These are phyloP conservation scores for Myanophis thanlyinensis DNA, from an alignment of 2,113 vertebrate species.

Conservation along the genomic window DNA sequence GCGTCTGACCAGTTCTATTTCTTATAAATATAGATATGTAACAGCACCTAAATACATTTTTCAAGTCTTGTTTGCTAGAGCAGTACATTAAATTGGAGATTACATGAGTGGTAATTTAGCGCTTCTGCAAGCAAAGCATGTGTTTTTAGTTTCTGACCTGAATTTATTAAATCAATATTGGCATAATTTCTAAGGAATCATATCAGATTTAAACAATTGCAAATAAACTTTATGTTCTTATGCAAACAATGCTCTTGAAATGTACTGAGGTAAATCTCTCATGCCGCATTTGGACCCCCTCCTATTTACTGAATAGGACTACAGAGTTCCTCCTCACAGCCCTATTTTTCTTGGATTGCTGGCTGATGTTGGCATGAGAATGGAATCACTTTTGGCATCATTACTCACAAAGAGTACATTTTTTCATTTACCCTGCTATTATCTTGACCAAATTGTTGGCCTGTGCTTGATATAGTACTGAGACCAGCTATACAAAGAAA, in stretches of 20 bases:
- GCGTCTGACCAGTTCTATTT: neutral
- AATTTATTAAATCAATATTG: neutral
- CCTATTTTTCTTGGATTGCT: neutral
- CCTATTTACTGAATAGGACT: neutral
- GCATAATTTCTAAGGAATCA: neutral
- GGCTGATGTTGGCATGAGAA: neutral
- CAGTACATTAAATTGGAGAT: neutral
- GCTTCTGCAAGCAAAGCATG: no score
- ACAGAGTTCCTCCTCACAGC: neutral
- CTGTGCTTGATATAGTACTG: neutral
- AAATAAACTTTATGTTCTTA: neutral
- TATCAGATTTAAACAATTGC: neutral
- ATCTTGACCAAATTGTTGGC: neutral
- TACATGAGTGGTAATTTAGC: neutral
- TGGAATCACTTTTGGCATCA: neutral
- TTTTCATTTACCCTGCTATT: neutral
- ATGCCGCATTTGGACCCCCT: neutral
- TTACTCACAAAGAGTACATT: neutral
- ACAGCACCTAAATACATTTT: neutral
- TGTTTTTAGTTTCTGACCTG: neutral
- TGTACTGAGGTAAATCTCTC: neutral
- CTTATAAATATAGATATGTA: neutral
- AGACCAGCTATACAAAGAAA: neutral
- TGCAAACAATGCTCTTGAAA: neutral
- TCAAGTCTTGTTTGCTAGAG: neutral